Evolutionary conservation across 2,797 vertebrate genomes (phyloP).

Genomic region (Acanthiza pusilla): DNA sequence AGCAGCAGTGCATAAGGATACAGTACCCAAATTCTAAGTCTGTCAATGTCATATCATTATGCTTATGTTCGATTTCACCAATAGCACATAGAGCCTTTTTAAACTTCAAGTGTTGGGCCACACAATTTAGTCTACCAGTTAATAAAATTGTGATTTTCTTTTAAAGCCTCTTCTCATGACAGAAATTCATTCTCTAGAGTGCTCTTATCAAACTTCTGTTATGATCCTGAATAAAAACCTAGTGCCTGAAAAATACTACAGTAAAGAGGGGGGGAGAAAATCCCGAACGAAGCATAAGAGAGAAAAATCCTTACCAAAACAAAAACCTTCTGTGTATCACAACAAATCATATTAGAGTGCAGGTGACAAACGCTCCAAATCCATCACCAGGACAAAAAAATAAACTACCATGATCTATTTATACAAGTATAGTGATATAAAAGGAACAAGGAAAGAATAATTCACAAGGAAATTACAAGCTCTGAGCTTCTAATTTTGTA

Average conservation of each 20-base stretch:
- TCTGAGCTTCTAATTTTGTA: constrained; percentile 1
- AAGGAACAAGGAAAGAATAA: neutral
- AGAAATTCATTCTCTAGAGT: constrained; percentile 11
- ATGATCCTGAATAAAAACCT: constrained; percentile 2
- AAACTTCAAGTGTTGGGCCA: neutral
- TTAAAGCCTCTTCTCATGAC: neutral
- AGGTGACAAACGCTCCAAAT: neutral
- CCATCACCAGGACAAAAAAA: neutral
- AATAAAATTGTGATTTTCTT: neutral
- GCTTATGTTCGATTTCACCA: neutral
- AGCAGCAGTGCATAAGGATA: neutral
- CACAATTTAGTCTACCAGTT: neutral
- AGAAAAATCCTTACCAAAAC: neutral
- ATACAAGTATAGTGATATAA: neutral
- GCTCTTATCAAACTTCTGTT: neutral
- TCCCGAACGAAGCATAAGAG: neutral
- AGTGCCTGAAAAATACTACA: neutral
- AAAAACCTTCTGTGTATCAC: neutral
- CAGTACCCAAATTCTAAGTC: neutral
- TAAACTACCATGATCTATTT: neutral
- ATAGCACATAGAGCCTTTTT: neutral
- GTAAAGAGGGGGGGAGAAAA: neutral
- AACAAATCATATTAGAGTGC: neutral
- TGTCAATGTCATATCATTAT: neutral
- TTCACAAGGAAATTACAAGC: neutral